Evolutionary conservation across 2,888 invertebrate species (phyloP), one percentile per base, ranked within the genome.

Genomic region (Rhagium mordax): DNA sequence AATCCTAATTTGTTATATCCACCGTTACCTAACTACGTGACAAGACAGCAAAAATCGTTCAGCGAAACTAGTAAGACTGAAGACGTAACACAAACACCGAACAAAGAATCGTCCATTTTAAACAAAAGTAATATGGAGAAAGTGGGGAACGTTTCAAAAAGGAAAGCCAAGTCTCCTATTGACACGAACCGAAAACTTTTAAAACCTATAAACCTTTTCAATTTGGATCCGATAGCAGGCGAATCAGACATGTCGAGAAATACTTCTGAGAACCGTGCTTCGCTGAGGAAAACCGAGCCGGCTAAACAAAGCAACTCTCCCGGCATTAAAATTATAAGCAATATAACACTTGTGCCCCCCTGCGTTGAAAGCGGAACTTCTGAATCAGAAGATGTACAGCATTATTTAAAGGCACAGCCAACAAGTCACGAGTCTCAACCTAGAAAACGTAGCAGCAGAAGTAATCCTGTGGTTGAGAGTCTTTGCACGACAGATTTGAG

Each of bases 211-310:
- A 33, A 33, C 8, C 29, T 33, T 8, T 33, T 33, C 8, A 33
- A 33, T 66, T 68, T 10, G 65, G 41, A 48, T n/a, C n/a, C n/a
- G n/a, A n/a, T 71, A 51, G 81, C 74, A 51, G 86, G 85, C 74
- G 87, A 86, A 77, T 87, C 87, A 7, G 87, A 88, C 79, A 88
- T 88, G 41, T 87, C 88, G 3, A 87, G 86, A 78, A 87, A 88
- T 78, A 87, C 88, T 78, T 87, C 88, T 6, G 87, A 87, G 61
- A 84, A n/a, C n/a, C n/a, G n/a, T 13, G 72, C 79, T 18, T 82
- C 80, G 3, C 62, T 78, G 13, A 77, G 70, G 53, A 72, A 72
- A 60, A 79, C 78, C 57, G 74, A 78, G 3, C 74, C 76, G 10
- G 15, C 29, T 15, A 15, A 24, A 27, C 49, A 64, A 51, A 27